phyloP scores from a whole-genome alignment of 2,888 invertebrate genomes.

The Chydorus sphaericus region DNA sequence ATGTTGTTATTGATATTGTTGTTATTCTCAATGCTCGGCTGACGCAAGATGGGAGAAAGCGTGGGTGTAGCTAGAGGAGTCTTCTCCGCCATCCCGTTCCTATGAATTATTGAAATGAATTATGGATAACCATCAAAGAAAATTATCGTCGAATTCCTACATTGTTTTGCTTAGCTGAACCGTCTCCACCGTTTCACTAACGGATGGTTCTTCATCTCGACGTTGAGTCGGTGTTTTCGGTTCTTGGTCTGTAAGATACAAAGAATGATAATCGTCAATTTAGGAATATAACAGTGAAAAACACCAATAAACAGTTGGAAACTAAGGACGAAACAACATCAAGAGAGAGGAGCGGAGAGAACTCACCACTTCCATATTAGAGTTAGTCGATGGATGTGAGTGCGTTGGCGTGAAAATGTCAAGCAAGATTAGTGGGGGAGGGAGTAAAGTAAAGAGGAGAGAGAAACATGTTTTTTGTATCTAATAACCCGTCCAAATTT shows the following conservation, averaged over 20 bases:
- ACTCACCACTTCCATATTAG: not conserved
- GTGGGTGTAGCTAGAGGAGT: conserved; percentile 10
- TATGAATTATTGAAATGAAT: not conserved
- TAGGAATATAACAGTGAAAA: not conserved
- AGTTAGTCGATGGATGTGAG: not conserved
- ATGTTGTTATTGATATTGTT: conserved; percentile 12
- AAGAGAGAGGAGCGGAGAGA: not conserved
- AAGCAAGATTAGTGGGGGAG: not conserved
- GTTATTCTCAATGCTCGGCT: conserved; percentile 9
- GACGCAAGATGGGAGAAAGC: conserved; percentile 2
- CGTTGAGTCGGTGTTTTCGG: not conserved
- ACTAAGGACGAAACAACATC: not conserved
- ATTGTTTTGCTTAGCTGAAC: not conserved
- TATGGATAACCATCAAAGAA: no score
- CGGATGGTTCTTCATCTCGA: not conserved
- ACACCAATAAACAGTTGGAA: not conserved
- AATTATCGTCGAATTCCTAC: not conserved
- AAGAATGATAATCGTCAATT: not conserved
- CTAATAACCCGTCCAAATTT: no score
- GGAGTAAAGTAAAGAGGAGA: not conserved
- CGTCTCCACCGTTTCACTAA: not conserved
- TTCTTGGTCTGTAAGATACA: not conserved
- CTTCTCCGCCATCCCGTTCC: not conserved
- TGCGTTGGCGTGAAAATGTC: not conserved
- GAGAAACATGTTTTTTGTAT: not conserved